Evolutionary conservation across 2,113 vertebrate genomes (phyloP), one percentile per base, ranked within the genome.

Genomic region (Dunckerocampus dactyliophorus): DNA sequence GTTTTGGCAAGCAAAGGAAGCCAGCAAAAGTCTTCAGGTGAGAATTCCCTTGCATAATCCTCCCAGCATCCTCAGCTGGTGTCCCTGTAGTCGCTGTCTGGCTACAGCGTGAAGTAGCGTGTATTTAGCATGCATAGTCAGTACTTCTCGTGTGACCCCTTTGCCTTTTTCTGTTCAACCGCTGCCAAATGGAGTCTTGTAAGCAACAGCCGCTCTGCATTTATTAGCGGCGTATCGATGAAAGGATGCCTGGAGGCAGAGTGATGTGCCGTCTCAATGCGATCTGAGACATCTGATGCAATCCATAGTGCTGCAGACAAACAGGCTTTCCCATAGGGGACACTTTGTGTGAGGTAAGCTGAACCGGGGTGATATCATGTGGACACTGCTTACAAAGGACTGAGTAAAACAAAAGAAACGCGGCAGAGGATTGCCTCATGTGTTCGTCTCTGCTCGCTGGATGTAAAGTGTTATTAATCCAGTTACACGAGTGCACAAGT

Each of bases 281-380:
- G 17, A 78, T 80, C 76, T 39, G 1, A 65, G 74, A 67, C 74
- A 43, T 43, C 39, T 79, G 79, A 79, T 34, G 60, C 50, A 75
- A 83, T 84, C 76, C 68, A 83, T 73, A 78, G 72, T 69, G 59
- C 59, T 72, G 20, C 1, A 75, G 72, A 83, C 75, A 80, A 74
- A 43, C 74, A 67, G 74, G 48, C 8, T 39, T 59, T 66, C 65
- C 77, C 71, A 71, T 53, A 59, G 79, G 81, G 77, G 71, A 69
- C 8, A 54, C 51, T 54, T 69, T 59, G 67, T 74, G 75, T 82
- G 84, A 62, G 69, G 80, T 72, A 72, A 71, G 59, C 55, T 31
- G 59, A 77, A 62, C 76, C 74, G 47, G 9, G 47, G 8, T 11
- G 24, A 45, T 47, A 28, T 58, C 63, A 63, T 34, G 39, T 64